These are phyloP conservation scores for Temnothorax longispinosus DNA, from an alignment of 1,140 invertebrate genomes.

Conservation along the genomic window DNA sequence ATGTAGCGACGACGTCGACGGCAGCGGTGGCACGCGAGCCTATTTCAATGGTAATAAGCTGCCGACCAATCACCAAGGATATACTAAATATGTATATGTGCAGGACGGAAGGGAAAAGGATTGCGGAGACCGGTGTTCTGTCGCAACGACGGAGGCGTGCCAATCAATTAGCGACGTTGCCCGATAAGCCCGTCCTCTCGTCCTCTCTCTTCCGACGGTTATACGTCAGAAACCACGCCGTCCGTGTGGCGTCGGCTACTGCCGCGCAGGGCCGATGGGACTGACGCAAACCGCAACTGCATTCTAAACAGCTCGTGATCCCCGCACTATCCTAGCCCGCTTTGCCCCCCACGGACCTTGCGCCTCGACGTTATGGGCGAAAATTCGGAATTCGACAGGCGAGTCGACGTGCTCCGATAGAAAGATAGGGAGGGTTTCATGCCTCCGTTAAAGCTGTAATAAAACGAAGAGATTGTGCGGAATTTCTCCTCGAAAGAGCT, in stretches of 20 bases:
- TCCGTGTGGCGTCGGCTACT: constrained; percentile 35
- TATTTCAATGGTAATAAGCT: constrained; percentile 80
- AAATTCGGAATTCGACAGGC: constrained; percentile 55
- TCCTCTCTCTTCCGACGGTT: constrained; percentile 15
- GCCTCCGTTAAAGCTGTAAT: constrained; percentile 16
- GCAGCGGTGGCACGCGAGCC: constrained; percentile 68
- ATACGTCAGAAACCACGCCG: not conserved
- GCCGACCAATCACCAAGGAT: constrained; percentile 72
- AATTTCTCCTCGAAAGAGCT: not conserved
- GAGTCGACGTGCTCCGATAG: constrained; percentile 22
- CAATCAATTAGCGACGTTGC: constrained; percentile 79
- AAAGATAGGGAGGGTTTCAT: constrained; percentile 12
- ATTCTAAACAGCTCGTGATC: constrained; percentile 77
- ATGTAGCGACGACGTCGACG: constrained; percentile 31
- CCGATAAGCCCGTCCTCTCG: constrained; percentile 52
- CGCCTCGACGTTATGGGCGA: not conserved
- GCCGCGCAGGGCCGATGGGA: constrained; percentile 69
- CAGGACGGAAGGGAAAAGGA: not conserved
- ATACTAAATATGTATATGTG: constrained; percentile 75
- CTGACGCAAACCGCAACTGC: constrained; percentile 71
- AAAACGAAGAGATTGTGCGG: not conserved
- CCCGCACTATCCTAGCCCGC: constrained; percentile 10
- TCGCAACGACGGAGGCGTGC: constrained; percentile 71
- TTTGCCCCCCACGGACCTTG: not conserved
- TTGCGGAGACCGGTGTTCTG: not conserved